Conservation (phyloP, 2,888 invertebrate species). For the Syrista parreyssii region DNA sequence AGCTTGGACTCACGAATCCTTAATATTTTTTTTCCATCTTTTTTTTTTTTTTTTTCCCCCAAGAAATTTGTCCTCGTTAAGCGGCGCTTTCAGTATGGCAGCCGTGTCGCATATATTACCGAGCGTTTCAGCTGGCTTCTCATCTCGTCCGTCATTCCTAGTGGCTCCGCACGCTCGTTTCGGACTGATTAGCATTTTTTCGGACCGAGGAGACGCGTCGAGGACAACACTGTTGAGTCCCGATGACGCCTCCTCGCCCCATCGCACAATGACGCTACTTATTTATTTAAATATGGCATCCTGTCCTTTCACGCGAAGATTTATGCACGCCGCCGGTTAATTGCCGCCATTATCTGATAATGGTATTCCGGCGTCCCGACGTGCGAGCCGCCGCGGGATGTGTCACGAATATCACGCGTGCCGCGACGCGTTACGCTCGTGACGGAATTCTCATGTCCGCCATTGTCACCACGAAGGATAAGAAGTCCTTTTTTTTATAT, state of each 20-base stretch:
- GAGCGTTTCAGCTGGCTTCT: slow-evolving; percentile 15
- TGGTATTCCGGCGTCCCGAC: slow-evolving; percentile 61
- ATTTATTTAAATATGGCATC: slow-evolving; percentile 66
- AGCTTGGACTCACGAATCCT: not conserved
- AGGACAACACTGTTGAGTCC: slow-evolving; percentile 17
- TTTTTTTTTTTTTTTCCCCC: slow-evolving; percentile 31
- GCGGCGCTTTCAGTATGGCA: slow-evolving; percentile 25
- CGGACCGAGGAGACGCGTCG: slow-evolving; percentile 9
- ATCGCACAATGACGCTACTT: slow-evolving; percentile 61
- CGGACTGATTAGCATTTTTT: slow-evolving; percentile 56
- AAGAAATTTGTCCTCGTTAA: slow-evolving; percentile 34
- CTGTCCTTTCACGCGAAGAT: slow-evolving; percentile 65
- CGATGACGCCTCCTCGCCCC: slow-evolving; percentile 36
- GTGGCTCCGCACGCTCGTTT: slow-evolving; percentile 29
- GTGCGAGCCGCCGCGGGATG: slow-evolving; percentile 26
- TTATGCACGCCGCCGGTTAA: slow-evolving; percentile 65
- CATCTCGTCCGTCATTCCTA: slow-evolving; percentile 4
- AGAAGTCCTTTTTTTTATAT: slow-evolving; percentile 5
- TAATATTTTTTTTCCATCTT: not conserved
- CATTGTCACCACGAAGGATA: not conserved
- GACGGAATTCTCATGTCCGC: slow-evolving; percentile 21
- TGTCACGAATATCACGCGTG: slow-evolving; percentile 26
- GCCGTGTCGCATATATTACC: slow-evolving; percentile 34
- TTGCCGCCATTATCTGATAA: slow-evolving; percentile 65
- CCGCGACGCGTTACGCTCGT: slow-evolving; percentile 14